A percentile compares a stretch with the other conserved stretches of the same genome.
These are phyloP conservation scores for Ostrea edulis DNA, from an alignment of 1,140 invertebrate genomes.

Conservation along the genomic window DNA sequence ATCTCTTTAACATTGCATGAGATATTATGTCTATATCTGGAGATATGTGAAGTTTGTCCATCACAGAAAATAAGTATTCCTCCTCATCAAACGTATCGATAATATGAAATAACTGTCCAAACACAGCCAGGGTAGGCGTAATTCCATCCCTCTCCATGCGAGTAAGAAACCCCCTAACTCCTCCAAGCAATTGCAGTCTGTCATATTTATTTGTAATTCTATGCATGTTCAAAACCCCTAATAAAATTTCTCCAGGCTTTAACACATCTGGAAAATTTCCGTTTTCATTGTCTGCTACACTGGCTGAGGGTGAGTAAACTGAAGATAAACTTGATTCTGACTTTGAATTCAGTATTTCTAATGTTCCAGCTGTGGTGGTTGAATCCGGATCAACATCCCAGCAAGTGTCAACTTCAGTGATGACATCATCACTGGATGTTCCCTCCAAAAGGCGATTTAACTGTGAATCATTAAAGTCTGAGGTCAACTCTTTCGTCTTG, in stretches of 20 bases:
- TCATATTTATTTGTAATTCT: neutral
- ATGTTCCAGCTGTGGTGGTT: neutral
- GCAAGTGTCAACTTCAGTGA: neutral
- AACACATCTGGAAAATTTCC: slow-evolving; percentile 6
- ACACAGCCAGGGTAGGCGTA: neutral
- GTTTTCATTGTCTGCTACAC: neutral
- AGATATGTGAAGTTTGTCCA: neutral
- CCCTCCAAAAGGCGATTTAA: neutral
- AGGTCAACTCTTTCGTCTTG: neutral
- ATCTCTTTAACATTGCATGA: slow-evolving; percentile 23
- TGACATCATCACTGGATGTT: neutral
- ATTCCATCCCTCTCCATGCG: neutral
- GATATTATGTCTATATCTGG: slow-evolving; percentile 30
- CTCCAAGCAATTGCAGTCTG: neutral
- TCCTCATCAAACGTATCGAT: neutral
- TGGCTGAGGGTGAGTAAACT: neutral
- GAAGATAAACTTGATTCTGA: neutral
- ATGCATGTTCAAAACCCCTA: slow-evolving; percentile 8
- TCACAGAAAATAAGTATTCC: neutral
- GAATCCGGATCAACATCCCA: neutral
- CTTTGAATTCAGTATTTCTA: neutral
- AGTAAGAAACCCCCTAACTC: neutral
- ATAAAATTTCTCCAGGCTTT: slow-evolving; percentile 15
- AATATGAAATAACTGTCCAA: slow-evolving; percentile 26
- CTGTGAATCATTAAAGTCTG: neutral